Evolutionary conservation across 1,140 invertebrate genomes (phyloP).

Genomic region (Daktulosphaira vitifoliae): DNA sequence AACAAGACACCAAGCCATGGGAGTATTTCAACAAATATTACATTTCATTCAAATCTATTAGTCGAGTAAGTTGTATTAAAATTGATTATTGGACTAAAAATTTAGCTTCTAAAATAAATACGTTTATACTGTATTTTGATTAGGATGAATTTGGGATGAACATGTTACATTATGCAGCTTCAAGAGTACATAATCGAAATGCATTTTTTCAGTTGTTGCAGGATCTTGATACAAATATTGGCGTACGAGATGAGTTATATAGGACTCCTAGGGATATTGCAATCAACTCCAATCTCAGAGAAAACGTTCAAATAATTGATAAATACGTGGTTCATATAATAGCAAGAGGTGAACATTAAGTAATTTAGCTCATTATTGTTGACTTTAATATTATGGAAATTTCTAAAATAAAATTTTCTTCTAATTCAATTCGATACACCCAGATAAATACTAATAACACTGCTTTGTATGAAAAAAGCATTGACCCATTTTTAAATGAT

Average conservation of each 20-base stretch:
- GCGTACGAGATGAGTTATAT: conserved; percentile 69
- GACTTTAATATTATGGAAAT: too few species aligned
- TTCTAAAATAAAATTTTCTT: too few species aligned
- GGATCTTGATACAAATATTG: conserved; percentile 67
- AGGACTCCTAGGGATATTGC: conserved; percentile 80
- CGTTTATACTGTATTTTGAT: not conserved
- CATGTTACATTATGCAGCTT: conserved; percentile 78
- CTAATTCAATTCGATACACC: too few species aligned
- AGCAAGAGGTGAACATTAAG: conserved; percentile 61
- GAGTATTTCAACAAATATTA: conserved; percentile 13
- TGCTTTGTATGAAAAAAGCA: too few species aligned
- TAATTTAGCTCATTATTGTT: too few species aligned
- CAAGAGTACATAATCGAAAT: conserved; percentile 63
- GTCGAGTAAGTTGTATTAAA: conserved; percentile 1
- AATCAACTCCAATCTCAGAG: conserved; percentile 60
- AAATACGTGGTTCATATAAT: conserved; percentile 65
- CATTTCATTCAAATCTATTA: conserved; percentile 2
- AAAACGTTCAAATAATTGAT: conserved; percentile 77
- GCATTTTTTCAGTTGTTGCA: conserved; percentile 65
- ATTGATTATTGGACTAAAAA: too few species aligned
- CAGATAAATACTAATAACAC: too few species aligned
- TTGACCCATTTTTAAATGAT: too few species aligned
- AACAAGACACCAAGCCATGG: not conserved
- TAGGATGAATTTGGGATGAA: conserved; percentile 81
- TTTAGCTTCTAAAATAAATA: not conserved